Conservation (phyloP, 2,888 invertebrate genomes). For the Oscheius sp. region DNA sequence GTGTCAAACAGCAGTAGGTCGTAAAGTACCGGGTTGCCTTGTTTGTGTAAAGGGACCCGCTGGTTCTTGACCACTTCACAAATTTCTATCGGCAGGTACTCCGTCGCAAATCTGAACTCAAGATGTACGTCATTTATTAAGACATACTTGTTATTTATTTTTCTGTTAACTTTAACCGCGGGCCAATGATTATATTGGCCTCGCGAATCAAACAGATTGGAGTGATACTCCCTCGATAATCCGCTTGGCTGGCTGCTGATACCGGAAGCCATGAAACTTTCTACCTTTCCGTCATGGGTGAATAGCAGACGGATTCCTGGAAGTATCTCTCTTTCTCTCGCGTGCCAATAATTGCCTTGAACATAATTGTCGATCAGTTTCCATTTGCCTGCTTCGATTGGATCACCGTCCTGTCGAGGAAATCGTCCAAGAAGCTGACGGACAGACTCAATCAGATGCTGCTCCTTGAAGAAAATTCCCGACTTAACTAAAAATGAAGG, state of each 20-base stretch:
- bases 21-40: conserved; percentile 2
- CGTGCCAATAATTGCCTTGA: neutral
- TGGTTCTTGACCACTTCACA: neutral
- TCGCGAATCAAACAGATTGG: neutral
- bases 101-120: neutral
- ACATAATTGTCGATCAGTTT: conserved; percentile 8
- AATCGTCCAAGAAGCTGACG: neutral
- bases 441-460: neutral
- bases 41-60: neutral
- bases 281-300: no score
- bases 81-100: neutral
- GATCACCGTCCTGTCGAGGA: neutral
- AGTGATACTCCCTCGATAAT: no score
- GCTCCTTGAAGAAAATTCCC: conserved; percentile 25
- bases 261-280: no score
- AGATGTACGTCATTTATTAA: no score
- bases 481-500: conserved; percentile 6
- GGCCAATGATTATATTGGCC: neutral
- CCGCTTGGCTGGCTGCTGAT: no score
- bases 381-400: neutral
- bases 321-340: neutral
- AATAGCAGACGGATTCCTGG: neutral
- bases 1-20: neutral
- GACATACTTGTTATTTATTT: neutral
- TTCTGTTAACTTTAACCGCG: neutral